phyloP scores from a whole-genome alignment of 1,140 invertebrate genomes.

The Xylocopa sonorina region DNA sequence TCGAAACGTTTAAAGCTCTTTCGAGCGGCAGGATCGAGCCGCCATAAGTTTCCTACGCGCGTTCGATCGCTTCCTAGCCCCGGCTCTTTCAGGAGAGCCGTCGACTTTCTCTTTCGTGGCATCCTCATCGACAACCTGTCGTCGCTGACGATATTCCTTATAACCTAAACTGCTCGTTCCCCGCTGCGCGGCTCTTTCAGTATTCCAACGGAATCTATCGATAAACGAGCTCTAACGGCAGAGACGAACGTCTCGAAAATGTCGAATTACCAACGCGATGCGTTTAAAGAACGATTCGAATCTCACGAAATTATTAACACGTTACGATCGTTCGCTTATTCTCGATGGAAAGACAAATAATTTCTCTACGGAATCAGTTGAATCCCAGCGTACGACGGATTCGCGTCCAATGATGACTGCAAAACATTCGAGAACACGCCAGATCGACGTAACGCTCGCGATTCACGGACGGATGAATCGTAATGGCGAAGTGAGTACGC shows the following conservation, averaged over 20 bases:
- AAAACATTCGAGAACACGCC: neutral
- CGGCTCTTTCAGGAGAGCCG: neutral
- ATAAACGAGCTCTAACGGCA: neutral
- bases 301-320: neutral
- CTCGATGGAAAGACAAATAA: neutral
- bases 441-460: too few relatives aligned
- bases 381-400: too few relatives aligned
- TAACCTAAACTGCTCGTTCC: neutral
- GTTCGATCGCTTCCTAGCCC: neutral
- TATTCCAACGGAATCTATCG: neutral
- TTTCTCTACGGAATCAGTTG: neutral
- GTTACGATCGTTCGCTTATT: neutral
- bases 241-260: too few relatives aligned
- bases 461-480: neutral
- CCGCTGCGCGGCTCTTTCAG: neutral
- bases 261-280: too few relatives aligned
- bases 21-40: neutral
- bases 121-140: constrained; percentile 24
- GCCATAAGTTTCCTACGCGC: neutral
- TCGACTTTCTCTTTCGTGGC: neutral
- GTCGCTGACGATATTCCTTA: constrained; percentile 7
- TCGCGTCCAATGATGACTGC: neutral
- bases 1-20: constrained; percentile 4
- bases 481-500: constrained; percentile 11
- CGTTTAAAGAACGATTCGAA: neutral